Conservation (phyloP, 2,888 invertebrate genomes). For the Scaptodrosophila latifasciaeformis region DNA sequence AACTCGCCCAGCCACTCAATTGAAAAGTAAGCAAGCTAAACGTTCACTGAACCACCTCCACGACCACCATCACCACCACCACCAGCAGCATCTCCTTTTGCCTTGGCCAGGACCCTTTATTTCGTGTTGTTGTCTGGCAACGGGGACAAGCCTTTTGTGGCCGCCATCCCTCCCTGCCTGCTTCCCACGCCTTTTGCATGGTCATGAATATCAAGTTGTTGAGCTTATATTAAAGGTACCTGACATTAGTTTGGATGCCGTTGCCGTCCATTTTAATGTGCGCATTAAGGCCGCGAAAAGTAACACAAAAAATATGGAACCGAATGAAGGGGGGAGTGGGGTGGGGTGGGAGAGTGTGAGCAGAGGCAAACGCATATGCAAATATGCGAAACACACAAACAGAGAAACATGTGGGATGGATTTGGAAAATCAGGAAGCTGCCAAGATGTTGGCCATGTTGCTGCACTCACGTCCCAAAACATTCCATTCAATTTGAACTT, state of each 20-base stretch:
- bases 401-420: not conserved
- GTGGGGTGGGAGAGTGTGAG: not conserved
- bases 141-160: too few relatives aligned
- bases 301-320: constrained; percentile 33
- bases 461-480: constrained; percentile 43
- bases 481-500: constrained; percentile 25
- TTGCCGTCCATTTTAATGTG: constrained; percentile 46
- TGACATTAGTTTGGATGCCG: constrained; percentile 40
- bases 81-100: too few relatives aligned
- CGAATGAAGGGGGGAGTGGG: not conserved
- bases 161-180: too few relatives aligned
- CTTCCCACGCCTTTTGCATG: constrained; percentile 36
- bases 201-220: constrained; percentile 34
- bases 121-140: too few relatives aligned
- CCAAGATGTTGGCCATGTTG: constrained; percentile 25
- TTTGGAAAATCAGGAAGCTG: not conserved
- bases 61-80: too few relatives aligned
- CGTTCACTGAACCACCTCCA: too few relatives aligned
- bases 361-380: constrained; percentile 38
- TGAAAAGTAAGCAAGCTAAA: constrained; percentile 61
- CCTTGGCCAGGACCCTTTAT: too few relatives aligned
- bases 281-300: constrained; percentile 60
- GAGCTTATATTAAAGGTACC: constrained; percentile 21
- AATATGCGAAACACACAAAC: too few relatives aligned
- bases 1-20: constrained; percentile 24